Base-by-base conservation (phyloP, 1,140 invertebrate species). In the Nautilus pompilius region DNA sequence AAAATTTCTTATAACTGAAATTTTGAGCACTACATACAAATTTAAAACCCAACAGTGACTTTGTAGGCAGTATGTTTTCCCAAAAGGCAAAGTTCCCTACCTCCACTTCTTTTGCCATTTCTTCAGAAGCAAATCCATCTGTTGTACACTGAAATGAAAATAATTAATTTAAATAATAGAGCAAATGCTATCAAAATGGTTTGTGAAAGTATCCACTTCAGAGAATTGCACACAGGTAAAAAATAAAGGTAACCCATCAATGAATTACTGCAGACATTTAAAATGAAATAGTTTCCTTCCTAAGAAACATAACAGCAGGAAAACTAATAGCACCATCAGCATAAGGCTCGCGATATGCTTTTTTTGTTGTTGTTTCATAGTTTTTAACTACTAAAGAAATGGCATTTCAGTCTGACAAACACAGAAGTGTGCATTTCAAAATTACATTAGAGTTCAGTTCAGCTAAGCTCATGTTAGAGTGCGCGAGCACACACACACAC, bases 91-190 rank as follows among this genome's bases (percentile, higher is more conserved):
- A 32, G 26, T 26, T 22, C 57, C 66, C 65, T 55, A 87, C 84
- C 78, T 95, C 90, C 5, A 96, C 87, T 77, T 96, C 93, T 45
- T 83, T 69, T 1, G 93, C 92, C 68, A 84, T 85, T 53, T 91
- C 88, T 78, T 93, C 90, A 22, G 88, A 89, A 2, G 90, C 90
- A 84, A 96, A 96, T 80, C 94, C 91, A 81, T 96, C 92, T 3
- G 91, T 91, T 5, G 91, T 87, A 70, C 87, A 88, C 84, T 96
- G 70, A 48, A 80, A 74, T 32, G 58, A 60, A 55, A 63, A 53
- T 46, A 30, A 41, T 57, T 26, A 62, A 67, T 51, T 36, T 30
- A 62, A 51, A 34, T 22, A 26, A 8, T 26, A 10, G 10, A 32
- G 10, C 15, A 49, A n/a, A 24, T 22, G 24, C 13, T 3, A 24